phyloP scores from a whole-genome alignment of 1,140 invertebrate species.

The Drosophila eugracilis region DNA sequence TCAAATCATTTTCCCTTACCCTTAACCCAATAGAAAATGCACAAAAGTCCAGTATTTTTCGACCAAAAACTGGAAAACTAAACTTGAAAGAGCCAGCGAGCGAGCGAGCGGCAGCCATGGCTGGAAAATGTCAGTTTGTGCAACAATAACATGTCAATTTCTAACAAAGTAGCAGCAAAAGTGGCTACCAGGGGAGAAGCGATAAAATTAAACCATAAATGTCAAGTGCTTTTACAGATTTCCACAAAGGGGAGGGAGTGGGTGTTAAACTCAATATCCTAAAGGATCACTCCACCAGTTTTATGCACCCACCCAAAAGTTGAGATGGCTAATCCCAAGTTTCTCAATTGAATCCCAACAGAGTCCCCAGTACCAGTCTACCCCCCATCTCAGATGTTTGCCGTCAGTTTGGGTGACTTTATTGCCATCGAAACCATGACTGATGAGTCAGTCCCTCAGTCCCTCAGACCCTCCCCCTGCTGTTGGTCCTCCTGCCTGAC shows the following conservation, averaged over 20 bases:
- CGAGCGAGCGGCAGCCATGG: no score
- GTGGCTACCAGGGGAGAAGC: conserved; percentile 18
- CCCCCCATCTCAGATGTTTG: conserved; percentile 29
- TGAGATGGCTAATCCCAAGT: conserved; percentile 17
- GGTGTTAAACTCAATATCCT: conserved; percentile 4
- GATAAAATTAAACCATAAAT: conserved; percentile 43
- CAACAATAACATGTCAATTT: conserved; percentile 37
- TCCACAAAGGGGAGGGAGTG: no score
- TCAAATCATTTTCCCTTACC: no score
- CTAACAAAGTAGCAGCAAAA: conserved; percentile 32
- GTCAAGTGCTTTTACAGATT: conserved; percentile 30
- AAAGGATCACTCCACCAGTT: conserved; percentile 23
- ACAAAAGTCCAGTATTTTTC: conserved; percentile 3
- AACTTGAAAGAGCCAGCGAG: conserved; percentile 15
- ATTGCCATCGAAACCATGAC: conserved; percentile 22
- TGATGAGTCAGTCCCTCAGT: conserved; percentile 35
- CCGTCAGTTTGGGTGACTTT: conserved; percentile 33
- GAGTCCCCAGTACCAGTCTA: no score
- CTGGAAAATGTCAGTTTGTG: conserved; percentile 35
- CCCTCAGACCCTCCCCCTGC: no score
- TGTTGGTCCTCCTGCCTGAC: no score
- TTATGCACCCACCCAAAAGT: conserved; percentile 14
- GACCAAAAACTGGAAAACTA: conserved; percentile 1
- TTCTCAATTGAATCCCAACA: conserved; percentile 14
- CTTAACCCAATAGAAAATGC: no score